Conservation (phyloP, 2,888 invertebrate species). For the Himalopsyche anomala region DNA sequence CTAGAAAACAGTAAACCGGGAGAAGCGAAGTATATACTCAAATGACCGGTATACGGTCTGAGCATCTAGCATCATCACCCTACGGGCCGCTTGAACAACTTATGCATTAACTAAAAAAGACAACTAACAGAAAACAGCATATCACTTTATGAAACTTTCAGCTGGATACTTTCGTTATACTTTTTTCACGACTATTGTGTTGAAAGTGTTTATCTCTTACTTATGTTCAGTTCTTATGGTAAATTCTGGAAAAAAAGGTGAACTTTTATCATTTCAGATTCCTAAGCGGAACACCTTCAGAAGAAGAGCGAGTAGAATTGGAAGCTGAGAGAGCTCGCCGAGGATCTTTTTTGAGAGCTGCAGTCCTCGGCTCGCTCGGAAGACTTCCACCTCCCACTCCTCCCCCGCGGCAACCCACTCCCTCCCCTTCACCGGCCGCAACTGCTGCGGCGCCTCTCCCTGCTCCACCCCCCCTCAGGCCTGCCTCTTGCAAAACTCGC, state of each 20-base stretch:
- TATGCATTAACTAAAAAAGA: too few relatives aligned
- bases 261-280: constrained; percentile 54
- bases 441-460: constrained; percentile 62
- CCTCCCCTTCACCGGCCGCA: constrained; percentile 67
- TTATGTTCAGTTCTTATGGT: too few relatives aligned
- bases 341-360: constrained; percentile 73
- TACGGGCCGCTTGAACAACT: too few relatives aligned
- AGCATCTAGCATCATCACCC: too few relatives aligned
- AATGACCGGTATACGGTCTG: too few relatives aligned
- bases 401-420: constrained; percentile 61
- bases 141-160: too few relatives aligned
- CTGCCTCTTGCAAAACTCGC: constrained; percentile 64
- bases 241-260: neutral
- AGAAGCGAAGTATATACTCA: too few relatives aligned
- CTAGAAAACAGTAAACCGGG: too few relatives aligned
- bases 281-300: constrained; percentile 54
- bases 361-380: constrained; percentile 75
- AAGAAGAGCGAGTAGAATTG: constrained; percentile 67
- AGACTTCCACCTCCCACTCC: constrained; percentile 69
- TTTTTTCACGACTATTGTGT: too few relatives aligned
- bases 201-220: too few relatives aligned
- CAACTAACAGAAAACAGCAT: too few relatives aligned
- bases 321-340: constrained; percentile 69
- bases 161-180: too few relatives aligned
- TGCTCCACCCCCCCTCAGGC: constrained; percentile 67